Base-by-base conservation (phyloP, 2,113 vertebrate species). In the Scalopus aquaticus region DNA sequence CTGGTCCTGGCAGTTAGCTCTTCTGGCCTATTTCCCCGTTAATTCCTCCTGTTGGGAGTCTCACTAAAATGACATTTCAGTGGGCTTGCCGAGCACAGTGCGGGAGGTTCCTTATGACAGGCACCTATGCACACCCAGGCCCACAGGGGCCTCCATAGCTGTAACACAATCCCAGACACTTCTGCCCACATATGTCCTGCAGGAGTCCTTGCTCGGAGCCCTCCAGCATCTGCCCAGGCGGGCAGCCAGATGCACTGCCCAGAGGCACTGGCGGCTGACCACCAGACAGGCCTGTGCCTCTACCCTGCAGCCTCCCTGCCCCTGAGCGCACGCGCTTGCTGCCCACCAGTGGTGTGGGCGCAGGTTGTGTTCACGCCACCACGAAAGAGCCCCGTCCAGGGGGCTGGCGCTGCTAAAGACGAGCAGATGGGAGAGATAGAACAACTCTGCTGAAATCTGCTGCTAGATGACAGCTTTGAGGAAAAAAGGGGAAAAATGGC, bases 401-500 rank as follows among this genome's bases (percentile, higher is more conserved):
- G 79, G 74, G 88, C 79, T 11, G 9, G 35, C 1, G 4, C 62
- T 22, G 1, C 15, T 3, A 0, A 19, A 39, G 77, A 44, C 2
- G 1, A 84, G 76, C 92, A 82, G 95, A 89, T 76, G 88, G 87
- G 49, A 49, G 32, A 26, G 24, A 54, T 16, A 3, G 80, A 74
- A 51, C 60, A 19, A 78, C 81, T 60, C 26, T 46, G 85, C 72
- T 64, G 91, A 80, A 56, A 80, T 78, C 85, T 28, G 76, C 60
- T 78, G 56, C n/a, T 37, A 54, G 90, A 49, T 35, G 95, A 90
- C 62, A 76, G 86, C 89, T 91, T 83, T 64, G 67, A 79, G 82
- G 81, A 86, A 87, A 73, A 92, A 78, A 72, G 51, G 56, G 74
- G 69, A 80, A 91, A 80, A 91, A 88, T 51, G 93, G 93, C 91